These are phyloP conservation scores for Oscheius sp. DNA, from an alignment of 2,888 invertebrate species.

Conservation along the genomic window DNA sequence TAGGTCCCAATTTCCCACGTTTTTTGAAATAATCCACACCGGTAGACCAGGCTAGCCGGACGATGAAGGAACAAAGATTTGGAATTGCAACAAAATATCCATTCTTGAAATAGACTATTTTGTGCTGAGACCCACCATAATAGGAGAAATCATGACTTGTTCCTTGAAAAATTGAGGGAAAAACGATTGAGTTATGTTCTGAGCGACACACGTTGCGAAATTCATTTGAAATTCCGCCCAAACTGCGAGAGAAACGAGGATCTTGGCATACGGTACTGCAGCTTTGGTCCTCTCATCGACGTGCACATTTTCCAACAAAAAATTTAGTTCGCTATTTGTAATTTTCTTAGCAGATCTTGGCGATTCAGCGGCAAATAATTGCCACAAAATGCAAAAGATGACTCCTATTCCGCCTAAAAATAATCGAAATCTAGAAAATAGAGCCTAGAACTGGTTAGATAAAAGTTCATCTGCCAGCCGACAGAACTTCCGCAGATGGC, in stretches of 20 bases:
- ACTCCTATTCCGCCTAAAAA: constrained; percentile 1
- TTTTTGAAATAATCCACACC: constrained; percentile 14
- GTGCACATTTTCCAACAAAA: constrained; percentile 22
- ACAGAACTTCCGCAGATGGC: background rate
- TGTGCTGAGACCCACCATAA: constrained; percentile 12
- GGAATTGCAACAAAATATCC: constrained; percentile 25
- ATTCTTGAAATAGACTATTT: background rate
- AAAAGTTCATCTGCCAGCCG: constrained; percentile 17
- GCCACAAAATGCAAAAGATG: constrained; percentile 12
- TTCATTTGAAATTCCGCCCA: constrained; percentile 12
- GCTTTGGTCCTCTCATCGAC: constrained; percentile 16
- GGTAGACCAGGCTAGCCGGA: constrained; percentile 2
- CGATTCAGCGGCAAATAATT: constrained; percentile 10
- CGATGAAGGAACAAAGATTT: constrained; percentile 15
- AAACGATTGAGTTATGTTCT: constrained; percentile 14
- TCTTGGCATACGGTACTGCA: background rate
- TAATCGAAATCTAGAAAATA: too few species aligned
- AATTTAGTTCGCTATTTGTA: background rate
- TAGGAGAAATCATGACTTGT: constrained; percentile 7
- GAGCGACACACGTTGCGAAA: background rate
- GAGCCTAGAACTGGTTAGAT: constrained; percentile 10
- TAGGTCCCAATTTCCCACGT: background rate
- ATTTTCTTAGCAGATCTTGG: constrained; percentile 7
- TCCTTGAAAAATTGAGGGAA: constrained; percentile 20
- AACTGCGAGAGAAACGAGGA: constrained; percentile 1